Conservation (phyloP, 2,113 vertebrate genomes). For the Empidonax alnorum region DNA sequence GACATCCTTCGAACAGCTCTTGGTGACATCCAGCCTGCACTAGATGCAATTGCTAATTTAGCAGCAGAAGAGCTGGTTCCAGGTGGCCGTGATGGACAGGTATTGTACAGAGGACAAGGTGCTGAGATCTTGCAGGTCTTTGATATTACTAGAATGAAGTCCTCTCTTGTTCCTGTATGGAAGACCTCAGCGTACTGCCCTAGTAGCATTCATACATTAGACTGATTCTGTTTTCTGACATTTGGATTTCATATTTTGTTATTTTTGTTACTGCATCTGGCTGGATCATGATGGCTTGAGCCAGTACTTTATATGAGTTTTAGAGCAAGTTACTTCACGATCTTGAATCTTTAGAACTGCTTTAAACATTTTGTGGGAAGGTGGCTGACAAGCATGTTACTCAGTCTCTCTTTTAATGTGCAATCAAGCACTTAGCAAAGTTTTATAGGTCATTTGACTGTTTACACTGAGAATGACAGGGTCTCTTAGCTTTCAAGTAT, state of each 20-base stretch:
- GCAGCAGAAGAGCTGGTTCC: constrained; percentile 84
- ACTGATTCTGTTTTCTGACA: neutral
- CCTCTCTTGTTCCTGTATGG: neutral
- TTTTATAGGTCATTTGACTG: neutral
- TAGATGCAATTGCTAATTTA: constrained; percentile 85
- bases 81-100: constrained; percentile 83
- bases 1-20: constrained; percentile 83
- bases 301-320: neutral
- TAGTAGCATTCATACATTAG: neutral
- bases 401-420: neutral
- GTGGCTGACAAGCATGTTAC: neutral
- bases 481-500: neutral
- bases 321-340: neutral
- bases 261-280: neutral
- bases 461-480: neutral
- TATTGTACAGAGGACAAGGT: neutral
- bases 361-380: neutral
- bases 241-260: neutral
- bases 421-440: neutral
- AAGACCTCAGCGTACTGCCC: rapidly evolving
- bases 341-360: neutral
- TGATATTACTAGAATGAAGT: neutral
- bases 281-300: neutral
- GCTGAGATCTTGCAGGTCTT: neutral
- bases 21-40: constrained; percentile 85